phyloP scores from a whole-genome alignment of 1,140 invertebrate genomes.

The Drosophila asahinai region DNA sequence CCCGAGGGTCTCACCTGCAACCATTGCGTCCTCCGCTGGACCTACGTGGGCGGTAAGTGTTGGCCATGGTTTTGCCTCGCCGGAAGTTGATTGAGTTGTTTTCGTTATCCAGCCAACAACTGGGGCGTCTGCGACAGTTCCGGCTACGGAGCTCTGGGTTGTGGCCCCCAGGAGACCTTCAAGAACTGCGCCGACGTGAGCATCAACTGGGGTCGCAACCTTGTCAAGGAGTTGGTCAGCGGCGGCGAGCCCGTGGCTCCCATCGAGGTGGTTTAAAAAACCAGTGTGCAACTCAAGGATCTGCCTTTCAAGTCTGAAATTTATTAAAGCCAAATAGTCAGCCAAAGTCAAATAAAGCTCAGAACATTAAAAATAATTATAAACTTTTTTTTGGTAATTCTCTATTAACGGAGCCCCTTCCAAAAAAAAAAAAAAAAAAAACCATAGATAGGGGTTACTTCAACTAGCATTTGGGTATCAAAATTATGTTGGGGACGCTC shows the following conservation, averaged over 20 bases:
- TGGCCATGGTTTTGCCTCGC: too few relatives aligned
- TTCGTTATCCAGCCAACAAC: constrained; percentile 85
- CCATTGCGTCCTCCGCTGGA: constrained; percentile 90
- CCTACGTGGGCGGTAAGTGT: constrained; percentile 86
- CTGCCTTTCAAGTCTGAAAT: constrained; percentile 34
- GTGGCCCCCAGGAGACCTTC: constrained; percentile 89
- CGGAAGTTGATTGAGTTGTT: not conserved
- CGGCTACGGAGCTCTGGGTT: constrained; percentile 85
- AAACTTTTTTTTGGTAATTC: too few relatives aligned
- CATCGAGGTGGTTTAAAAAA: constrained; percentile 35
- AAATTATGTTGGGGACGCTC: too few relatives aligned
- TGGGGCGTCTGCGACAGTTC: constrained; percentile 86
- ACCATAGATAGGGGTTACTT: too few relatives aligned
- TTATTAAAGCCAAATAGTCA: constrained; percentile 30
- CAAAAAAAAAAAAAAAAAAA: too few relatives aligned
- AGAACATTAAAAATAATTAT: constrained; percentile 14
- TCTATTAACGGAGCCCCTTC: too few relatives aligned
- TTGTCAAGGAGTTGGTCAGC: constrained; percentile 55
- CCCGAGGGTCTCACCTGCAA: constrained; percentile 87
- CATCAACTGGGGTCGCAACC: constrained; percentile 85
- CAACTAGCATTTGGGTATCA: too few relatives aligned
- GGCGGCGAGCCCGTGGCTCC: constrained; percentile 38
- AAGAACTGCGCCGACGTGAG: constrained; percentile 89
- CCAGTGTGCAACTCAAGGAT: constrained; percentile 3
- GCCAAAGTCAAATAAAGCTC: constrained; percentile 32